phyloP scores from a whole-genome alignment of 2,888 invertebrate species.

The Colostygia pectinataria region DNA sequence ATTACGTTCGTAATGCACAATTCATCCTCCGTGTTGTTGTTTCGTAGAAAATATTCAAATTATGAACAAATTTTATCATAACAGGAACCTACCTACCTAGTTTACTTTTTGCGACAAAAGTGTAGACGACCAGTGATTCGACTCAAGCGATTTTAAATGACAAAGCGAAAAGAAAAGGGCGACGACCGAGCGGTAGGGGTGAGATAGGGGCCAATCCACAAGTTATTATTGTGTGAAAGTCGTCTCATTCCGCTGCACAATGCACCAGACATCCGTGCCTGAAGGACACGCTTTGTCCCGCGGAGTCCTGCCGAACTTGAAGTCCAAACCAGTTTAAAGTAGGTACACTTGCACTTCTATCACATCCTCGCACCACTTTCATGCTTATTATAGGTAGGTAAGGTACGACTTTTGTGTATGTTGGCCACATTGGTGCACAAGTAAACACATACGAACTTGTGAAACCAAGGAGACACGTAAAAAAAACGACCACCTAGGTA shows the following conservation, averaged over 20 bases:
- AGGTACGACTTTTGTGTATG: constrained; percentile 29
- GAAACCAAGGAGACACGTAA: too few species aligned
- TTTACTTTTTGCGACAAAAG: background rate
- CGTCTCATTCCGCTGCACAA: constrained; percentile 46
- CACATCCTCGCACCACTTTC: constrained; percentile 52
- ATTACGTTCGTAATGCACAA: too few species aligned
- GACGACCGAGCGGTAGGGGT: constrained; percentile 15
- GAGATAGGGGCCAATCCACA: constrained; percentile 20
- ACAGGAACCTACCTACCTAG: too few species aligned
- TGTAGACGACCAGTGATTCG: background rate
- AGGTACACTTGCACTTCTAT: constrained; percentile 66
- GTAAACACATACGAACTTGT: too few species aligned
- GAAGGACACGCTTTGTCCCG: constrained; percentile 66
- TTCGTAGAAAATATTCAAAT: too few species aligned
- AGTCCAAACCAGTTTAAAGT: constrained; percentile 59
- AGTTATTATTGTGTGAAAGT: constrained; percentile 43
- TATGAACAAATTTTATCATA: too few species aligned
- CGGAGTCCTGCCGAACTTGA: constrained; percentile 37
- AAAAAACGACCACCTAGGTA: too few species aligned
- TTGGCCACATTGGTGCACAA: too few species aligned
- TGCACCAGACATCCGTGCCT: constrained; percentile 55
- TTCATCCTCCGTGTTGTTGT: too few species aligned
- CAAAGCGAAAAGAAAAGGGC: constrained; percentile 7
- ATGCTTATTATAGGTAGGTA: constrained; percentile 45
- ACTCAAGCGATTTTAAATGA: constrained; percentile 7